A percentile compares a stretch with the other conserved stretches of the same genome.
These are phyloP conservation scores for Epinephelus cyanopodus DNA, from an alignment of 2,113 vertebrate genomes.

Conservation along the genomic window DNA sequence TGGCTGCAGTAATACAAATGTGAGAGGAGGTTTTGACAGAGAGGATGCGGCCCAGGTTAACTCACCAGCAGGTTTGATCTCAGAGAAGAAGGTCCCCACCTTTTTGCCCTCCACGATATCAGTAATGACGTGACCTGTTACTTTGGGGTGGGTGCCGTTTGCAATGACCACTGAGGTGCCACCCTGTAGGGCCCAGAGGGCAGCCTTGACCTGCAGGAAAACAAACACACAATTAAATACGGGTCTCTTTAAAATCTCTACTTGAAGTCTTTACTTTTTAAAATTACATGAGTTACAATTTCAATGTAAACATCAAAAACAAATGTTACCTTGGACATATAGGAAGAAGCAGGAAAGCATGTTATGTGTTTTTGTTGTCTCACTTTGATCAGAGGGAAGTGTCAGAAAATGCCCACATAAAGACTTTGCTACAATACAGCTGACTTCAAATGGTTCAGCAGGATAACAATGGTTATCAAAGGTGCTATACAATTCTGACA, in stretches of 20 bases:
- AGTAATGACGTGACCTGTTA: constrained; percentile 97
- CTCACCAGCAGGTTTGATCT: constrained; percentile 98
- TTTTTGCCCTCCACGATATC: constrained; percentile 98
- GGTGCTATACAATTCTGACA: neutral
- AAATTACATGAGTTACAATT: neutral
- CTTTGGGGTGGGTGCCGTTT: constrained; percentile 95
- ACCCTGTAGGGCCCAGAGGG: constrained; percentile 95
- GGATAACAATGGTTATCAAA: neutral
- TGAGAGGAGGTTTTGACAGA: neutral
- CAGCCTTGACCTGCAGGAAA: constrained; percentile 91
- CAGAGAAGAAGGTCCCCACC: constrained; percentile 98
- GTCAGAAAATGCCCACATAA: neutral
- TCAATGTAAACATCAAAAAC: neutral
- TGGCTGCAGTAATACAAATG: neutral
- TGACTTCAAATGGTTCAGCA: neutral
- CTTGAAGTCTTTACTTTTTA: neutral
- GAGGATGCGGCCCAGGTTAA: constrained; percentile 22
- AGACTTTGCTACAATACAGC: neutral
- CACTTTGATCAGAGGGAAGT: neutral
- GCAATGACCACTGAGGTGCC: constrained; percentile 98
- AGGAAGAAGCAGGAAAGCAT: neutral
- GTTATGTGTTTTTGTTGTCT: neutral
- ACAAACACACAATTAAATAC: neutral
- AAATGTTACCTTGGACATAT: neutral
- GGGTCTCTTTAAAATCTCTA: neutral